Base-by-base conservation (phyloP, 2,113 vertebrate genomes). In the Macrotis lagotis region DNA sequence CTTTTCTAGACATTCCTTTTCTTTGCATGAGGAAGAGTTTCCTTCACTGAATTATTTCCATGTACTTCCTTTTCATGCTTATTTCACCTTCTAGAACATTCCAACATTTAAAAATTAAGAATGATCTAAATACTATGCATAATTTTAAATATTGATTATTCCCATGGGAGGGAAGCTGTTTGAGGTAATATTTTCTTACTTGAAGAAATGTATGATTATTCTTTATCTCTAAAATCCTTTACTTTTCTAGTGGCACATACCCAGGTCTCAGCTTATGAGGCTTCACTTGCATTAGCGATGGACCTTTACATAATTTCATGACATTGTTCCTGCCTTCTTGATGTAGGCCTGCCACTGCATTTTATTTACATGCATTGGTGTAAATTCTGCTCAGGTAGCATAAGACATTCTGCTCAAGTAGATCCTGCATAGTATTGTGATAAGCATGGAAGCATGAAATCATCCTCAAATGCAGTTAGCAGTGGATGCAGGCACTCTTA, bases 61-160 rank as follows among this genome's bases (percentile, higher is more conserved):
- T 93, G 93, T 88, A 25, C 90, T 91, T 97, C 88, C 50, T 50
- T 90, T 24, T 89, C 83, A 88, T 89, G 89, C 94, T 90, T 93
- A n/a, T 93, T 94, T 96, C 88, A 95, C 66, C 44, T 24, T 16
- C n/a, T 19, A 44, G 44, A 44, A 83, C 19, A 83, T 83, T 44
- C 44, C 19, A 16, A n/a, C n/a, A 44, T 44, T 83, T 24, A 44
- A 83, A 83, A 83, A 24, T 83, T 16, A 83, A 83, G 66, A 44
- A 37, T 37, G 16, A 66, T 66, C n/a, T 44, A 83, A 83, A 44
- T 83, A 83, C 44, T 83, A 44, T 83, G n/a, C n/a, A 44, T 44
- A 19, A 74, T 44, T 83, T 83, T 44, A 44, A 83, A 83, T 24
- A 83, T 83, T 83, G n/a, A 83, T 83, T 44, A 83, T 83, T n/a